Percentiles rank a stretch among this genome's conserved stretches.
phyloP scores from a whole-genome alignment of 2,888 invertebrate species.

The Rhamnusium bicolor region DNA sequence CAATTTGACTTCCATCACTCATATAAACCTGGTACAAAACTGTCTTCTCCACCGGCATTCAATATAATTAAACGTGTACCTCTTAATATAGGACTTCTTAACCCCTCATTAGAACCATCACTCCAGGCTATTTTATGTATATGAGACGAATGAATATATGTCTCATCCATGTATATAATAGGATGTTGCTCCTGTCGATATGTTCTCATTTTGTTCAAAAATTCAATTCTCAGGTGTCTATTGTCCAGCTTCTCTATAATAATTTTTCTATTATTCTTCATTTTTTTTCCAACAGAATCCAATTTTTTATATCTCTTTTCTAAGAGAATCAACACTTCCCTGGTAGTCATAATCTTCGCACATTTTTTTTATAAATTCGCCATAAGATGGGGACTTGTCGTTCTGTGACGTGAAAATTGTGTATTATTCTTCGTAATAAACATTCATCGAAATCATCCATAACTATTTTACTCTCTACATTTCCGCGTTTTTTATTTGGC shows the following conservation, averaged over 20 bases:
- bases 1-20: no score
- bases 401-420: no score
- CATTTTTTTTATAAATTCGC: no score
- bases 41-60: constrained; percentile 42
- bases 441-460: no score
- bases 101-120: constrained; percentile 40
- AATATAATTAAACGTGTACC: constrained; percentile 40
- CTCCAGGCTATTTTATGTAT: constrained; percentile 41
- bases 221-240: neutral
- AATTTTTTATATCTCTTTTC: neutral
- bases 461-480: no score
- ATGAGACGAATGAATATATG: constrained; percentile 22
- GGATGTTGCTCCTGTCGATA: constrained; percentile 4
- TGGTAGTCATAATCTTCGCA: no score
- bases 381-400: no score
- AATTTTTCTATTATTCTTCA: neutral
- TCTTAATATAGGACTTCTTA: constrained; percentile 36
- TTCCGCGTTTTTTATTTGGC: no score
- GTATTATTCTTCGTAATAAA: no score
- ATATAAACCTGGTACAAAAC: constrained; percentile 40
- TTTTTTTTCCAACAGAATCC: neutral
- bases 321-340: no score
- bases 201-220: constrained; percentile 14
- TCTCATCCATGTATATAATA: constrained; percentile 30
- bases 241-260: constrained; percentile 7